Evolutionary conservation across 1,140 invertebrate genomes (phyloP).

Genomic region (Conus betulinus): DNA sequence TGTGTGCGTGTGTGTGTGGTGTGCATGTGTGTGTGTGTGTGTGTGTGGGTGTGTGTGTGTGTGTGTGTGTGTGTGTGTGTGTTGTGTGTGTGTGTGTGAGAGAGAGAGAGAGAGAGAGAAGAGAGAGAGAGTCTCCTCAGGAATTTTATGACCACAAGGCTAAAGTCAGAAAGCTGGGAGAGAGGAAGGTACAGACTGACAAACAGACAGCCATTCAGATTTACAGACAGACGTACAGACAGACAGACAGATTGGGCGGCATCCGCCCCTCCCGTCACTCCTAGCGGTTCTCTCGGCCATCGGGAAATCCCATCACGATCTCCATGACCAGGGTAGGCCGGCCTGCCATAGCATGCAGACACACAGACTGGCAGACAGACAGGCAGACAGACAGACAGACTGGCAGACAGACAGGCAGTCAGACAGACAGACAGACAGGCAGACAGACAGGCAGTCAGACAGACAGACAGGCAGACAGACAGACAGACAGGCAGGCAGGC

Average conservation of each 20-base stretch:
- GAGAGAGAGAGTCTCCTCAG: no score
- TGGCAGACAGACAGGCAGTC: background rate
- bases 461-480: conserved; percentile 8
- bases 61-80: background rate
- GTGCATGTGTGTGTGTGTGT: background rate
- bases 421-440: background rate
- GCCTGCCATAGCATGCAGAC: no score
- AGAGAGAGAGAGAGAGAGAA: no score
- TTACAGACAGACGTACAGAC: background rate
- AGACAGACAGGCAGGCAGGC: background rate
- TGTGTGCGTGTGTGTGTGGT: background rate
- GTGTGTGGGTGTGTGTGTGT: background rate
- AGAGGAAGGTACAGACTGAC: no score
- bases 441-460: background rate
- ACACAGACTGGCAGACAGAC: background rate
- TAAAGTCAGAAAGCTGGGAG: no score
- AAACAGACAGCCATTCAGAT: background rate
- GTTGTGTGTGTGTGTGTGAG: background rate
- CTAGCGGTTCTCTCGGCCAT: no score
- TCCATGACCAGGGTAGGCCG: no score
- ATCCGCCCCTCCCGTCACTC: no score
- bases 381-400: background rate
- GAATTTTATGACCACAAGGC: no score
- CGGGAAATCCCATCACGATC: no score
- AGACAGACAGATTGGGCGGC: background rate